Conservation (phyloP, 2,888 invertebrate genomes). For the Synergus umbraculus region DNA sequence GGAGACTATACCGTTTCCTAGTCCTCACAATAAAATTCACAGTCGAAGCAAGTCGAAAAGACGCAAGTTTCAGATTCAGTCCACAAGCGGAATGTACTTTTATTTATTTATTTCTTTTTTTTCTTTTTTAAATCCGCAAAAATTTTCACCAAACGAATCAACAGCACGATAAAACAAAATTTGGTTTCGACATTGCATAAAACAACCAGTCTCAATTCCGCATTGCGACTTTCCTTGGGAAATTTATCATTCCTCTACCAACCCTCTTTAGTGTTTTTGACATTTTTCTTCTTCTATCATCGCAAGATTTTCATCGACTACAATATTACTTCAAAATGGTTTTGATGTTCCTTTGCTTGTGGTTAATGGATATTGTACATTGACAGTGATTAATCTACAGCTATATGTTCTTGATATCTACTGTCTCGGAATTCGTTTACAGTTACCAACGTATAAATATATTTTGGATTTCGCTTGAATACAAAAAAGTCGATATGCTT, state of each 20-base stretch:
- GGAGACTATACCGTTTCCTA: not conserved
- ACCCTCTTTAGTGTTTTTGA: slow-evolving; percentile 24
- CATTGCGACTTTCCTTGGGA: not conserved
- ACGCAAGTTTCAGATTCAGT: slow-evolving; percentile 26
- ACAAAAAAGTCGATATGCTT: slow-evolving; percentile 72
- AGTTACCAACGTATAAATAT: slow-evolving; percentile 69
- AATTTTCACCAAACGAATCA: slow-evolving; percentile 4
- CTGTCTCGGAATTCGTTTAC: slow-evolving; percentile 40
- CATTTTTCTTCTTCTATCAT: slow-evolving; percentile 3
- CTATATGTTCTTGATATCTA: slow-evolving; percentile 45
- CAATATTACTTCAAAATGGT: slow-evolving; percentile 38
- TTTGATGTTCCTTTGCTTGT: slow-evolving; percentile 50
- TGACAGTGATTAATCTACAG: slow-evolving; percentile 48
- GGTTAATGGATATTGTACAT: slow-evolving; percentile 50
- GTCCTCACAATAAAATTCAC: not conserved
- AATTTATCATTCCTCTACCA: slow-evolving; percentile 10
- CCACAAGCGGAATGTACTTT: slow-evolving; percentile 33
- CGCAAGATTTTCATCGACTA: slow-evolving; percentile 39
- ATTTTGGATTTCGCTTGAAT: slow-evolving; percentile 63
- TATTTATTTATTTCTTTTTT: not conserved
- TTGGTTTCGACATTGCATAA: slow-evolving; percentile 35
- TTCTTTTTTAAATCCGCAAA: not conserved
- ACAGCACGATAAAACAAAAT: slow-evolving; percentile 20
- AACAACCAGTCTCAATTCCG: slow-evolving; percentile 9
- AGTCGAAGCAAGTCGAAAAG: not conserved